Evolutionary conservation across 64 coral and sea anemone species (phyloP).

Genomic region (Pachyseris speciosa): DNA sequence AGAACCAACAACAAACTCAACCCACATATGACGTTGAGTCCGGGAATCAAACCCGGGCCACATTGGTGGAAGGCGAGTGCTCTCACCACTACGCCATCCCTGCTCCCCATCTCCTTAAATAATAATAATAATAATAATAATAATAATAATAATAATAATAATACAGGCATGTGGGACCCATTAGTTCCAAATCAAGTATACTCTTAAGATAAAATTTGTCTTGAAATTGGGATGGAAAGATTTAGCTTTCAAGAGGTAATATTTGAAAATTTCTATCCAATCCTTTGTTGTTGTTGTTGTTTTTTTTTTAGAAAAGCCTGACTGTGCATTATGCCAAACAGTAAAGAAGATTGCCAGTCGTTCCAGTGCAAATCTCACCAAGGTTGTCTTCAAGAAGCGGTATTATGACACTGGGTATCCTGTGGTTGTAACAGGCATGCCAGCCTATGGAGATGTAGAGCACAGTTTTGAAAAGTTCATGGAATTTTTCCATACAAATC

Average conservation of each 20-base stretch:
- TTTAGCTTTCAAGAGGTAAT: not conserved
- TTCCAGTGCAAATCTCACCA: slow-evolving; percentile 64
- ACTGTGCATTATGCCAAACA: slow-evolving; percentile 75
- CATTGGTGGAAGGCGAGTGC: too few relatives aligned
- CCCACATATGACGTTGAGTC: too few relatives aligned
- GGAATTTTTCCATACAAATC: slow-evolving; percentile 53
- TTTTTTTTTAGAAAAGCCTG: slow-evolving; percentile 62
- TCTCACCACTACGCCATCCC: too few relatives aligned
- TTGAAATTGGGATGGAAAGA: not conserved
- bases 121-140: too few relatives aligned
- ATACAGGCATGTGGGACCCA: too few relatives aligned
- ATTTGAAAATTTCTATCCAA: too few relatives aligned
- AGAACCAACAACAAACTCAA: too few relatives aligned
- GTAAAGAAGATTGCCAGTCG: slow-evolving; percentile 33
- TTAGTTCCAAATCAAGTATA: too few relatives aligned
- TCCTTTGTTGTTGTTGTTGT: not conserved
- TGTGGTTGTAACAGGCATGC: slow-evolving; percentile 74
- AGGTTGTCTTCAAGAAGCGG: slow-evolving; percentile 72
- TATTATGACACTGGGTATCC: slow-evolving; percentile 78
- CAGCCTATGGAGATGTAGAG: slow-evolving; percentile 57
- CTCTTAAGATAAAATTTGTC: not conserved
- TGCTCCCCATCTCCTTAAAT: too few relatives aligned
- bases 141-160: too few relatives aligned
- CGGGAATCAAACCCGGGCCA: too few relatives aligned
- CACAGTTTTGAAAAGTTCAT: slow-evolving; percentile 80